phyloP scores from a whole-genome alignment of 2,113 vertebrate genomes.

The Osmerus eperlanus region DNA sequence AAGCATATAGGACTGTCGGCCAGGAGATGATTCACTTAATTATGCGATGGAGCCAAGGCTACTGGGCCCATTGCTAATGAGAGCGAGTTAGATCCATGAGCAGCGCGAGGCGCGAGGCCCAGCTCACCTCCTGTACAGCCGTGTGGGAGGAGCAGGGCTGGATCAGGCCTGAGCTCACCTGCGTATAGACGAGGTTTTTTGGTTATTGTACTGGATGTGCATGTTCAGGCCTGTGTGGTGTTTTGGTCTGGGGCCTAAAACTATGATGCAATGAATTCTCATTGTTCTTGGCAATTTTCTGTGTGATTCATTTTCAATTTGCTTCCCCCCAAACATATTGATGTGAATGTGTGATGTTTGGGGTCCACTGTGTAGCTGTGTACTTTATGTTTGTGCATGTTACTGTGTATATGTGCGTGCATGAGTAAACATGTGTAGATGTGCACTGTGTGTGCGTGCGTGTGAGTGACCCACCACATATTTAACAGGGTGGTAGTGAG shows the following conservation, averaged over 20 bases:
- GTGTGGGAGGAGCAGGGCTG: background rate
- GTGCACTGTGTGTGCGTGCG: background rate
- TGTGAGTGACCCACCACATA: background rate
- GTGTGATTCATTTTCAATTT: no score
- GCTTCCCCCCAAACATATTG: no score
- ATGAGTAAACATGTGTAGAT: background rate
- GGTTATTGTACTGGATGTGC: background rate
- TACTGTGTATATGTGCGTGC: background rate
- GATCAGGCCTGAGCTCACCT: no score
- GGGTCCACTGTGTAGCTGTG: background rate
- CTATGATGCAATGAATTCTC: no score
- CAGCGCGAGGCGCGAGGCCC: conserved; percentile 19
- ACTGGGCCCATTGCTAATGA: conserved; percentile 72
- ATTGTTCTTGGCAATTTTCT: no score
- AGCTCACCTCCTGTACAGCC: background rate
- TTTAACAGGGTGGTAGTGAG: conserved; percentile 56
- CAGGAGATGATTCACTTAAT: conserved; percentile 95
- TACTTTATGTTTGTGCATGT: background rate
- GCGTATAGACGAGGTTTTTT: no score
- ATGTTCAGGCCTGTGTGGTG: background rate
- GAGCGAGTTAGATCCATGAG: conserved; percentile 23
- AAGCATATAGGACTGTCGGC: conserved; percentile 80
- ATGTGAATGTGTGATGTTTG: background rate
- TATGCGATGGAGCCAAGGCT: conserved; percentile 71
- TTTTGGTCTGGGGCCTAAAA: no score